phyloP scores from a whole-genome alignment of 1,140 invertebrate genomes.

The Helicoverpa zea region DNA sequence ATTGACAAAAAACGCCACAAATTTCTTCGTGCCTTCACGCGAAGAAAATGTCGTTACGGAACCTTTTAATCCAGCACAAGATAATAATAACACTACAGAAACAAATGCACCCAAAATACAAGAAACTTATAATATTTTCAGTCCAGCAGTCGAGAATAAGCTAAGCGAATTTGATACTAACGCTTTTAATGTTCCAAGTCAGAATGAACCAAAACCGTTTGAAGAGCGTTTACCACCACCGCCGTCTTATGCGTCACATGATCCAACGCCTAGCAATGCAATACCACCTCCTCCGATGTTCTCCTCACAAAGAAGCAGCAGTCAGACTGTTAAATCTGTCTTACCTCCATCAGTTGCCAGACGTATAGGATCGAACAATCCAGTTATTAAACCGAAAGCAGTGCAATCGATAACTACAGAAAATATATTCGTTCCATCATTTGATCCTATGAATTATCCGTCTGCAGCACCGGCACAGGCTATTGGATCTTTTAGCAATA shows the following conservation, averaged over 20 bases:
- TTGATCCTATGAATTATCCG: slow-evolving; percentile 28
- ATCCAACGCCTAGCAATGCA: slow-evolving; percentile 30
- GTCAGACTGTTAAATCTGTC: slow-evolving; percentile 65
- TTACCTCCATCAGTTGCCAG: slow-evolving; percentile 81
- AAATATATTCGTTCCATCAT: slow-evolving; percentile 74
- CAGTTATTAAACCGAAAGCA: slow-evolving; percentile 67
- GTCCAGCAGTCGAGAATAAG: background rate
- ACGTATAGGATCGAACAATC: slow-evolving; percentile 72
- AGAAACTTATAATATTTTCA: slow-evolving; percentile 35
- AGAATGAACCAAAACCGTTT: slow-evolving; percentile 31
- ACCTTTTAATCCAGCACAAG: background rate
- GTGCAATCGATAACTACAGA: slow-evolving; percentile 48
- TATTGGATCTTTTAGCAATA: background rate
- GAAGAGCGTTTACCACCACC: slow-evolving; percentile 41
- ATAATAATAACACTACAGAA: slow-evolving; percentile 3
- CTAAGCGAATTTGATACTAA: slow-evolving; percentile 17
- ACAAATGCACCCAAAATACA: slow-evolving; percentile 11
- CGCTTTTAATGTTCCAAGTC: background rate
- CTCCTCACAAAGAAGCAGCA: slow-evolving; percentile 64
- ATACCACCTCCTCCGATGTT: slow-evolving; percentile 84
- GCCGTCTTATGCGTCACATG: slow-evolving; percentile 5
- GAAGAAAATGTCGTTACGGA: background rate
- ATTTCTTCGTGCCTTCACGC: slow-evolving; percentile 21
- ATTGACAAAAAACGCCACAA: slow-evolving; percentile 10
- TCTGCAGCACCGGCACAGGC: background rate